A percentile compares a stretch with the other conserved stretches of the same genome.
Conservation (phyloP, 2,797 vertebrate species). For the Macropodus opercularis region DNA sequence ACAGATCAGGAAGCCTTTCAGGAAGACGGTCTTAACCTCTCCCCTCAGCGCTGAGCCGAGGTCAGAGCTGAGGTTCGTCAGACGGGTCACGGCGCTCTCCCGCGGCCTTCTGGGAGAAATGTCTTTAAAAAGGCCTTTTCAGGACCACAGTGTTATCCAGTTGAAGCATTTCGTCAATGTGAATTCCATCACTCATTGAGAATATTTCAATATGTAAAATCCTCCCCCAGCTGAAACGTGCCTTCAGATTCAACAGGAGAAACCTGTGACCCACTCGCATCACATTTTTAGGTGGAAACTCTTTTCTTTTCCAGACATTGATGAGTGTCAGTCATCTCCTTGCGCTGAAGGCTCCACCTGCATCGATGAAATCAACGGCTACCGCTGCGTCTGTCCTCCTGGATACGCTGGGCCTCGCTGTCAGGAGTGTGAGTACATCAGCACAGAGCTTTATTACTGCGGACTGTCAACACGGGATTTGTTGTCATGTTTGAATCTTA, state of each 20-base stretch:
- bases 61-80: slow-evolving; percentile 55
- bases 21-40: slow-evolving; percentile 63
- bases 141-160: slow-evolving; percentile 24
- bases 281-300: too few species aligned
- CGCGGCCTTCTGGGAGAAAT: slow-evolving; percentile 48
- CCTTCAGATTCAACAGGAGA: not conserved
- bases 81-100: slow-evolving; percentile 56
- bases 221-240: not conserved
- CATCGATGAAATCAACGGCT: slow-evolving; percentile 91
- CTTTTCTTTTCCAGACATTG: slow-evolving; percentile 83
- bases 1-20: slow-evolving; percentile 67
- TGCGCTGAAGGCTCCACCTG: slow-evolving; percentile 93
- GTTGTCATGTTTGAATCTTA: too few species aligned
- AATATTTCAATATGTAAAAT: slow-evolving; percentile 20
- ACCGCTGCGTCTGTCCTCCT: slow-evolving; percentile 88
- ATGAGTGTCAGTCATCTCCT: slow-evolving; percentile 95
- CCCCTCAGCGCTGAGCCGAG: slow-evolving; percentile 44
- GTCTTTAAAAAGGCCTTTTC: slow-evolving; percentile 46
- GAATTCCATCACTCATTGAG: slow-evolving; percentile 16
- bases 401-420: slow-evolving; percentile 88
- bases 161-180: slow-evolving; percentile 13
- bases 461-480: too few species aligned
- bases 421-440: slow-evolving; percentile 86
- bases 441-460: too few species aligned
- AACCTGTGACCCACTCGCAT: too few species aligned